Base-by-base conservation (phyloP, 2,888 invertebrate species). In the Shargacucullia verbasci region DNA sequence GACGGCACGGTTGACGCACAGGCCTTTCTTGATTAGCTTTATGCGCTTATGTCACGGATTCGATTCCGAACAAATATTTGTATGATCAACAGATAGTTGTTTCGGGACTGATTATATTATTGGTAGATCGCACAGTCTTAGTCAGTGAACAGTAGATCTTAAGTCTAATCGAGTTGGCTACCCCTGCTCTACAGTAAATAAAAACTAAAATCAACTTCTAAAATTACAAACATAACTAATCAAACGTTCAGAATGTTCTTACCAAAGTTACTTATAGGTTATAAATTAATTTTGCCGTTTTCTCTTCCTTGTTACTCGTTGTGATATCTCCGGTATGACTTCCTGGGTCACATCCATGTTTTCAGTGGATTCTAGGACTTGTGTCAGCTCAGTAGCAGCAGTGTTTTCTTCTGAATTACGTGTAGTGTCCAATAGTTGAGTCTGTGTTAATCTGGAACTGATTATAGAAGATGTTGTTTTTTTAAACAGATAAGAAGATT, bases 391-490 rank as follows among this genome's bases (percentile, higher is more conserved):
- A 39, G 58, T 25, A 55, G 55, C 37, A 20, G 58, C 46, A 45
- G 66, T 33, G 44, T 77, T 56, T 31, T 59, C 72, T 31, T 70
- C 74, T 9, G 79, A 66, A 37, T 68, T 68, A 34, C 73, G 75
- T 5, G 81, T 74, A 7, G 54, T 61, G 13, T 81, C 76, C 7
- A 74, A 27, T 0, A 61, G 62, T 59, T 86, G 86, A 2, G 79
- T 78, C 60, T 85, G 85, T 1, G 70, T 69, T 34, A 85, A 50
- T 63, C 90, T 90, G 84, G 81, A 89, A 89, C 84, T 87, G 66
- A 48, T 55, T 0, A 27, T 45, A 11, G 40, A 53, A 37, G 15
- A 8, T 31, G 38, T 48, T 0, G 34, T 4, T 9, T 29, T 29
- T 29, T 29, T 7, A 6, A 7, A 29, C 29, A 1, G 8, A 29